Percentiles rank a stretch among this genome's conserved stretches.
Evolutionary conservation across 2,888 invertebrate species (phyloP).

Genomic region (Willowsia nigromaculata): DNA sequence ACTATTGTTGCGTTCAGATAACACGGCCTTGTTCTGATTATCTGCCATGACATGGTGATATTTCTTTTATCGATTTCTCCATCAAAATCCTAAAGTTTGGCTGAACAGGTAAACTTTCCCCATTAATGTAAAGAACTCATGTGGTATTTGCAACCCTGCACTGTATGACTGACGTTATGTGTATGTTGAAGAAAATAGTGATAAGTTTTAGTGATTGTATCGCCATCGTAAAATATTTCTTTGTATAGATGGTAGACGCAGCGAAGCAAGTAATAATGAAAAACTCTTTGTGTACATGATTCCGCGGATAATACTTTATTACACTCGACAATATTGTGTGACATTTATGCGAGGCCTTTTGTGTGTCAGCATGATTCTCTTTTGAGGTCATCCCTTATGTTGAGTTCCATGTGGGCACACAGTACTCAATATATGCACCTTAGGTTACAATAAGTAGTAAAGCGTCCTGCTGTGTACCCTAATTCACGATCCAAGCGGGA

Average conservation of each 20-base stretch:
- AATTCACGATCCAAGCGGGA: constrained; percentile 22
- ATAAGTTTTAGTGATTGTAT: neutral
- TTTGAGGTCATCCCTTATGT: neutral
- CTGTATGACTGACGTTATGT: no score
- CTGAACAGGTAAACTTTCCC: no score
- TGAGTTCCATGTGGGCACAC: neutral
- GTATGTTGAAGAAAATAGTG: no score
- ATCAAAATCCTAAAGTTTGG: no score
- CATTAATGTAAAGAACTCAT: no score
- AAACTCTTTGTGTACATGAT: neutral
- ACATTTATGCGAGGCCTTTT: constrained; percentile 53
- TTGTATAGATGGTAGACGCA: neutral
- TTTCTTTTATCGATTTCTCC: constrained; percentile 12
- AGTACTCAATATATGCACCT: neutral
- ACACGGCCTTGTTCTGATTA: constrained; percentile 29
- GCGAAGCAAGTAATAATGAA: neutral
- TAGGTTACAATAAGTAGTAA: neutral
- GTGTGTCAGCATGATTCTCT: constrained; percentile 33
- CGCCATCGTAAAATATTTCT: neutral
- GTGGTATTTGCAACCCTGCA: no score
- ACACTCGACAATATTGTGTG: neutral
- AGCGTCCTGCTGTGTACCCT: constrained; percentile 16
- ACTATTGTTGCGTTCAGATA: no score
- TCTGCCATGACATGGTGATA: constrained; percentile 14
- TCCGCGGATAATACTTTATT: neutral